phyloP scores from a whole-genome alignment of 2,113 vertebrate genomes.

The Proteles cristata region DNA sequence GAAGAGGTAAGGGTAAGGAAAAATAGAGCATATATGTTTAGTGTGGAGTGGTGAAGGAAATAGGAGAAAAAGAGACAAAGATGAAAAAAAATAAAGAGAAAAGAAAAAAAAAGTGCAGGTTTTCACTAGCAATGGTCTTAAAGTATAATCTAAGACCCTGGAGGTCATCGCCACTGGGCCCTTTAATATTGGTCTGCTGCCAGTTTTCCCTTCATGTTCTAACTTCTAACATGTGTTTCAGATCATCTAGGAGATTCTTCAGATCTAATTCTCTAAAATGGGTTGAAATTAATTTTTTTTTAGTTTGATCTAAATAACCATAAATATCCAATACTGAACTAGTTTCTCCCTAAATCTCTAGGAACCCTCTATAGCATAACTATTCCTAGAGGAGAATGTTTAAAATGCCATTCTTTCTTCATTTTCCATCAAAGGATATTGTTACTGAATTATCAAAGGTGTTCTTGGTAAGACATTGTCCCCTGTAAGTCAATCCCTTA shows the following conservation, averaged over 20 bases:
- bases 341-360: slow-evolving; percentile 17
- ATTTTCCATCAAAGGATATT: not conserved
- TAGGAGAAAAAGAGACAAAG: not conserved
- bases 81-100: not conserved
- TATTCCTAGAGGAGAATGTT: not conserved
- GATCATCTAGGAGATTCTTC: not conserved
- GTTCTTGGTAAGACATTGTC: not conserved
- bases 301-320: not conserved
- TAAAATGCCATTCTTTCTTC: not conserved
- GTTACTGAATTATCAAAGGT: not conserved
- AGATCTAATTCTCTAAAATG: slow-evolving; percentile 24
- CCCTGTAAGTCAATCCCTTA: not conserved
- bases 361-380: not conserved
- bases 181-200: not conserved
- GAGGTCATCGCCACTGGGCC: fast-evolving
- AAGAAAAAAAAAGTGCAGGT: not conserved
- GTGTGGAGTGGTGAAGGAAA: not conserved
- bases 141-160: not conserved
- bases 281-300: slow-evolving; percentile 45
- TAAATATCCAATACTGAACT: not conserved
- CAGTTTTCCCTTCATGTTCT: not conserved
- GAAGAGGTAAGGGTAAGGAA: not conserved
- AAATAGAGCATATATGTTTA: not conserved
- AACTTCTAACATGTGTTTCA: not conserved
- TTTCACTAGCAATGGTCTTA: not conserved